Percentiles rank a stretch among this genome's conserved stretches.
These are phyloP conservation scores for Dromas ardeola DNA, from an alignment of 2,113 vertebrate genomes.

Conservation along the genomic window DNA sequence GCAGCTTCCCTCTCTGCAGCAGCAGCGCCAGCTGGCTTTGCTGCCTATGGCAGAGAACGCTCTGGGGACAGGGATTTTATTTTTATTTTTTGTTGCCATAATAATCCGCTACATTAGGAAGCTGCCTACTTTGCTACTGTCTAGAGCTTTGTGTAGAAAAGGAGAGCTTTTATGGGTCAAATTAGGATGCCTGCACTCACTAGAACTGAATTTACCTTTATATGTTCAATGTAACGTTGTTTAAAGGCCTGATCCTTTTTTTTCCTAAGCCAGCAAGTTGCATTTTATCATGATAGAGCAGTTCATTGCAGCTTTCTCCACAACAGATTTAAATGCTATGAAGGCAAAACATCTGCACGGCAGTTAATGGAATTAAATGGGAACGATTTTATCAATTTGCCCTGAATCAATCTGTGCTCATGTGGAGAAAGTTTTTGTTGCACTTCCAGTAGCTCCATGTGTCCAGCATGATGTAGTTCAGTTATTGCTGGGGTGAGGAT, in stretches of 20 bases:
- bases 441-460: neutral
- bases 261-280: neutral
- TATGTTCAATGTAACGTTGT: neutral
- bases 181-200: neutral
- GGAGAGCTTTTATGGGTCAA: neutral
- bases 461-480: neutral
- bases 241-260: neutral
- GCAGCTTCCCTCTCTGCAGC: neutral
- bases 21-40: neutral
- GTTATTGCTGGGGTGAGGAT: neutral
- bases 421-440: neutral
- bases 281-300: neutral
- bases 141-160: neutral
- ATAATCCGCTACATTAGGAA: neutral
- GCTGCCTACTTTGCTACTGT: neutral
- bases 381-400: neutral
- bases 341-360: neutral
- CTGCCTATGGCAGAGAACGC: neutral
- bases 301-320: neutral
- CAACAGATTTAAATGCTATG: neutral
- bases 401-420: neutral
- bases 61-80: neutral
- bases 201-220: neutral
- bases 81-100: neutral
- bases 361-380: neutral